Evolutionary conservation across 2,797 vertebrate species (phyloP), one percentile per base, ranked within the genome.

Genomic region (Manis crassicaudata): DNA sequence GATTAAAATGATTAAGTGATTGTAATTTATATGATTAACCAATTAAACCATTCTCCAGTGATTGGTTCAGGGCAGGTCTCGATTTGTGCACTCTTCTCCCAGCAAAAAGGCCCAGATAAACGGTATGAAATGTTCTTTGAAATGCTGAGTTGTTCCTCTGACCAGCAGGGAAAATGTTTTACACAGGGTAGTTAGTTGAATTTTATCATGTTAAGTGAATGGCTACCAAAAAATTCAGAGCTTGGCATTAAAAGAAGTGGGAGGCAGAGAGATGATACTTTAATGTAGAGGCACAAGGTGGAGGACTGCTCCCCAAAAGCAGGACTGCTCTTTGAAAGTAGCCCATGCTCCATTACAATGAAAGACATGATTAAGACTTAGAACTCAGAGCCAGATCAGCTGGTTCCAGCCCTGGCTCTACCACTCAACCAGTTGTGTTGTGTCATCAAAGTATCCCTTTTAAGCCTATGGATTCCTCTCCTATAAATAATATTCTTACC

Each of bases 1-100:
- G 98, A 98, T 99, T 99, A 99, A 99, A 98, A 99, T 99, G 99
- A 99, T 99, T 99, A 99, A 99, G 98, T 99, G 98, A 98, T 98
- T 98, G 98, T 98, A 99, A 99, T 99, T 99, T 98, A 98, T 99
- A 98, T 99, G 98, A 99, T 99, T 99, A 99, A 99, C 98, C 99
- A 99, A 99, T 99, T 99, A 99, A 99, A 98, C 97, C 98, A 92
- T 98, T 98, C 98, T 98, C 98, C 88, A 97, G 98, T 94, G 98
- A 98, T 97, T 98, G 98, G 98, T 97, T 96, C 96, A 88, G 96
- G 97, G 97, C 98, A 97, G 97, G 97, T 96, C 97, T 97, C 21
- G 88, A 96, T 98, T 98, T 98, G 90, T 5, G 40, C 88, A 72
- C 97, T 96, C 98, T 97, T 98, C 97, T 98, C 98, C 97, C 98